Conservation (phyloP, 2,888 invertebrate genomes). For the Rhagonycha fulva region DNA sequence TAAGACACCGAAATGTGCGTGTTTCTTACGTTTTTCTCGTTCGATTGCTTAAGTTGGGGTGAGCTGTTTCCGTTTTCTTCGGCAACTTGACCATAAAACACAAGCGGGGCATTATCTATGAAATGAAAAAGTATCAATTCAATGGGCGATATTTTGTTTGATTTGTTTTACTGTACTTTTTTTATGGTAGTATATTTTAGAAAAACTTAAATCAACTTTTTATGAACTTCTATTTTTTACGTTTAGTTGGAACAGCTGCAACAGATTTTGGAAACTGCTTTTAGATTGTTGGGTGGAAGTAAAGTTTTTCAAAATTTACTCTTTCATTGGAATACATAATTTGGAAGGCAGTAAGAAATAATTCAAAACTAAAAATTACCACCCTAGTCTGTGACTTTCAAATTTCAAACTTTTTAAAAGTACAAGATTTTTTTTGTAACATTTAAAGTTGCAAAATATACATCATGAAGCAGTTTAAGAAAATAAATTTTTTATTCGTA, state of each 20-base stretch:
- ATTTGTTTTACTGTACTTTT: conserved; percentile 2
- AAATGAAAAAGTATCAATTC: conserved; percentile 13
- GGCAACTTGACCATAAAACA: conserved; percentile 11
- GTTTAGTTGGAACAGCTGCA: neutral
- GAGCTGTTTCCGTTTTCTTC: conserved; percentile 9
- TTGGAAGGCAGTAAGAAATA: neutral
- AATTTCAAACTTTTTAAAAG: neutral
- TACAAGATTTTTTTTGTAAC: neutral
- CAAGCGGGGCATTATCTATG: conserved; percentile 12
- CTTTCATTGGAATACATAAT: too few species aligned
- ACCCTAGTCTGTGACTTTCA: too few species aligned
- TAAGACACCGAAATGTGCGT: conserved; percentile 5
- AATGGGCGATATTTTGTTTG: conserved; percentile 8
- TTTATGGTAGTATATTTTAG: neutral
- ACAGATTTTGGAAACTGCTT: neutral
- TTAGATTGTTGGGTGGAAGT: neutral
- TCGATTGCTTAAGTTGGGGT: neutral
- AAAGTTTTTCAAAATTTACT: neutral
- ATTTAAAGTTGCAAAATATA: neutral
- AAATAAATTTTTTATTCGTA: neutral
- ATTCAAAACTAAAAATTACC: neutral
- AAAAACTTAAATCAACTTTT: neutral
- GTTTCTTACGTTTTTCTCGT: conserved; percentile 11
- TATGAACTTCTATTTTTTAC: neutral
- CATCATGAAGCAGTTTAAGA: neutral